A percentile compares a stretch with the other conserved stretches of the same genome.
Conservation (phyloP, 2,797 vertebrate genomes). For the Enteromius radiatus region DNA sequence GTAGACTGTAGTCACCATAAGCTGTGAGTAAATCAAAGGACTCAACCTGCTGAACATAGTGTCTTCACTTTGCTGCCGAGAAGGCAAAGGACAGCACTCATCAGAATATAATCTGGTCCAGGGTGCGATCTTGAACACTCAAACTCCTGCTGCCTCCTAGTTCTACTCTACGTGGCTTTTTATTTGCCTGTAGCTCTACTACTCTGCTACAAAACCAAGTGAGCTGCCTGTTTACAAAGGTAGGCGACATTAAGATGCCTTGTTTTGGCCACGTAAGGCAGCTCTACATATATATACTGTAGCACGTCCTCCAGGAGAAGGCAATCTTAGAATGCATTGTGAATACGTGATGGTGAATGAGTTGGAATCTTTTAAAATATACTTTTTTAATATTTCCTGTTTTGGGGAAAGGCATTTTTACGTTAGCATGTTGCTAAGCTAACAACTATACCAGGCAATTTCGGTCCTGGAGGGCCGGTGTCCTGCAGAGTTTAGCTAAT, state of each 20-base stretch:
- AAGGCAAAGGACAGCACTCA: conserved; percentile 12
- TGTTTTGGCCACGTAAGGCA: background rate
- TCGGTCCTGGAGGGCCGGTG: too few relatives aligned
- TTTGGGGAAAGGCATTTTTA: background rate
- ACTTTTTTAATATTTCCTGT: background rate
- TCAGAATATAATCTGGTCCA: conserved; percentile 17
- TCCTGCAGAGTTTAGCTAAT: too few relatives aligned
- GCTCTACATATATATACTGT: too few relatives aligned
- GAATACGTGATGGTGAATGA: background rate
- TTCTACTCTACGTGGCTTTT: background rate
- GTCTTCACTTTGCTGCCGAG: conserved; percentile 20
- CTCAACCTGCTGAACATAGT: conserved; percentile 11
- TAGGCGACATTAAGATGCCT: background rate
- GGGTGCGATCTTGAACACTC: conserved; percentile 10
- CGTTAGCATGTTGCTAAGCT: background rate
- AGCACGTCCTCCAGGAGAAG: background rate
- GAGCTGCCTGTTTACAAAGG: background rate
- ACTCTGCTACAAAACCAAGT: background rate
- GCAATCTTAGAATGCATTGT: background rate
- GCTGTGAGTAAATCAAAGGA: conserved; percentile 32
- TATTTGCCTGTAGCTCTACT: background rate
- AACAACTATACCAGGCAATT: too few relatives aligned
- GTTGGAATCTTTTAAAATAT: background rate
- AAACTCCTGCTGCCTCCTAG: conserved; percentile 15
- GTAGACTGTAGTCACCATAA: conserved; percentile 24